Base-by-base conservation (phyloP, 2,888 invertebrate species). In the Steinernema hermaphroditum region DNA sequence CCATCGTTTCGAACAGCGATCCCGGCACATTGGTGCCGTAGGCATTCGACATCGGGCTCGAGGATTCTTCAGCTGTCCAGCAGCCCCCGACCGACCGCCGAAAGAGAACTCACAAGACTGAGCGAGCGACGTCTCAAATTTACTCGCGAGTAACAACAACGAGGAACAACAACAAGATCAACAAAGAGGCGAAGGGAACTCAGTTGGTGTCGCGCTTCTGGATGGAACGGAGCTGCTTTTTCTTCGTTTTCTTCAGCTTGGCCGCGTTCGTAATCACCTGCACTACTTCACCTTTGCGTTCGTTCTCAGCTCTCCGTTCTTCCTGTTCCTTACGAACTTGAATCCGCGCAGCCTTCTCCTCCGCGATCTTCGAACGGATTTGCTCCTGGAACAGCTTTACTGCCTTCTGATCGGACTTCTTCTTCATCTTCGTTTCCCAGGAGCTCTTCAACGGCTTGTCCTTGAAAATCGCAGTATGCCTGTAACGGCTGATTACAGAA, bases 161-260 rank as follows among this genome's bases (percentile, higher is more conserved):
- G n/a, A n/a, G n/a, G 16, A 46, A 46, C 6, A 46, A 34, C 41
- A 37, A 68, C 41, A 68, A n/a, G 12, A 46, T 14, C 70, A 70
- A 70, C 19, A 70, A 70, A 24, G 16, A 44, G 27, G 12, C 16
- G 27, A 24, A 46, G 27, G 46, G 29, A n/a, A 46, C 12, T 49
- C 49, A 70, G 19, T 50, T 77, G n/a, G 73, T 78, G 69, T 85
- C 85, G 46, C 82, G 75, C 79, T 81, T 85, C 75, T 83, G 78
- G 62, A 85, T 80, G 57, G 73, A 77, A 32, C 84, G 75, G 57
- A 85, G 74, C 54, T 84, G 81, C 74, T 83, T 82, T 74, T 83
- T 85, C 74, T 85, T 85, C 29, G 78, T 78, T 49, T 80, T 79
- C 77, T 83, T 83, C 68, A 85, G 80, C 72, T 85, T 84, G 32